Evolutionary conservation across 2,888 invertebrate species (phyloP), one percentile per base, ranked within the genome.

Genomic region (Saturnia pavonia): DNA sequence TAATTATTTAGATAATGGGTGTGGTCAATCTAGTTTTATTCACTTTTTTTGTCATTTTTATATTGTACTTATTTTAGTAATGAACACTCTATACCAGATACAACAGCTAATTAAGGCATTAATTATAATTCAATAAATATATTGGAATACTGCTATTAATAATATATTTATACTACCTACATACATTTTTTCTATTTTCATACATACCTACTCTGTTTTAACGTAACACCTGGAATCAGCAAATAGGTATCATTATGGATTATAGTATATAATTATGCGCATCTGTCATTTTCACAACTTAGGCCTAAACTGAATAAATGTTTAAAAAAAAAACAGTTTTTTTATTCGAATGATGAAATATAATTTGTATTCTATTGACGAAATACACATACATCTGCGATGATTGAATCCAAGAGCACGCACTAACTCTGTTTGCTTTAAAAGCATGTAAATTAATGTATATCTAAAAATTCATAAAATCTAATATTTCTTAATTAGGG

Each of bases 81-180:
- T 27, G 57, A 60, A 27, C 27, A 27, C 57, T 60, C 57, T 60
- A 27, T 25, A 69, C 57, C 66, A 45, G 57, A 27, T 45, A 42
- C 25, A 69, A 48, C 16, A 22, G 54, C 51, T 51, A 66, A 66
- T 19, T 48, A 48, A 66, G 16, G 65, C 51, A 65, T 51, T 51
- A 40, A 51, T 51, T 16, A 25, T 60, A 60, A n/a, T n/a, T n/a
- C n/a, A 25, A 51, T 63, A 40, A 40, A 65, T 48, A 51, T 63
- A 69, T 42, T 65, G 69, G 45, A 63, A 63, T 34, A 69, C 45
- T 34, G 34, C 40, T 48, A 34, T 40, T 43, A 22, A 54, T 65
- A 51, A 54, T 65, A 51, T 66, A 65, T 22, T 69, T 51, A 69
- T 43, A 40, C 66, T 65, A 14, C 40, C 69, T 69, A 69, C 22